phyloP scores from a whole-genome alignment of 2,113 vertebrate genomes.

The Willisornis vidua region DNA sequence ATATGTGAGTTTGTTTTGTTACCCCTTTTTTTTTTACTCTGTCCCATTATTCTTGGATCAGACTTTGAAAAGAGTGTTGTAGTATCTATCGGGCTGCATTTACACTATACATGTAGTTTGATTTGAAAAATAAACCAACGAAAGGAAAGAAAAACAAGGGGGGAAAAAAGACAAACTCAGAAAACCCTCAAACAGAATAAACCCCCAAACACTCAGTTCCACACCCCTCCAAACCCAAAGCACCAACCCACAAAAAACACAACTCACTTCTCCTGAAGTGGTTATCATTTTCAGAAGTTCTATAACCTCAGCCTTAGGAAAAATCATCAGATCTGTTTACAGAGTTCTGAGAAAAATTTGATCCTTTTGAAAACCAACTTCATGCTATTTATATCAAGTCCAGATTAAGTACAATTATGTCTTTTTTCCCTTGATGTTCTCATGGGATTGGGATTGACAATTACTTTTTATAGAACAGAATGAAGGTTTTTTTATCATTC shows the following conservation, averaged over 20 bases:
- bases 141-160: background rate
- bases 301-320: background rate
- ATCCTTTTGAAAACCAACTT: constrained; percentile 5
- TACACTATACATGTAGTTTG: background rate
- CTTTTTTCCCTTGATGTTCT: background rate
- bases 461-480: background rate
- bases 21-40: background rate
- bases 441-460: background rate
- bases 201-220: too few relatives aligned
- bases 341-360: background rate
- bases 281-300: background rate
- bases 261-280: background rate
- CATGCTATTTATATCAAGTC: background rate
- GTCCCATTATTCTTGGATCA: background rate
- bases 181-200: background rate
- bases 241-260: background rate
- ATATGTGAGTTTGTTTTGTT: background rate
- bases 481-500: background rate
- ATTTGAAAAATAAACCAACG: background rate
- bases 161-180: background rate
- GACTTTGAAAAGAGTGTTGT: background rate
- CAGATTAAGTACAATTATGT: background rate
- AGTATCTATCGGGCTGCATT: background rate
- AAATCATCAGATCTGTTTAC: background rate
- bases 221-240: background rate